Conservation (phyloP, 2,113 vertebrate genomes). For the Protomyctophum bolini region DNA sequence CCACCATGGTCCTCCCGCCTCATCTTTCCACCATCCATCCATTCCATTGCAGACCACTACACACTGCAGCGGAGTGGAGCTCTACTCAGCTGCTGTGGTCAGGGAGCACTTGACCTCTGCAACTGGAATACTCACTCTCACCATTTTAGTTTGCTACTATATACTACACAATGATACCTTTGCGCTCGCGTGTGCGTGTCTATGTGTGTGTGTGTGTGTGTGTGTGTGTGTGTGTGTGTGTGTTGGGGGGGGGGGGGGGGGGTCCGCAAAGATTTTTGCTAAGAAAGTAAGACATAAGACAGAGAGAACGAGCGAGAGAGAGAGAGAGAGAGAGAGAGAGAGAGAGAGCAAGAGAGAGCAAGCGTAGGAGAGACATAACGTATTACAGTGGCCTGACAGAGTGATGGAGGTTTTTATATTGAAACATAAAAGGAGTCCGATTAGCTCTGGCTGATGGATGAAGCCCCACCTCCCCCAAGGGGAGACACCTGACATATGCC, state of each 20-base stretch:
- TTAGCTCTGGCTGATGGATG: conserved; percentile 21
- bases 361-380: neutral
- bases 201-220: neutral
- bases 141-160: too few species aligned
- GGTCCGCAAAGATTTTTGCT: too few species aligned
- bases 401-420: conserved; percentile 1
- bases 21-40: too few species aligned
- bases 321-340: neutral
- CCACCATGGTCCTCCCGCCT: too few species aligned
- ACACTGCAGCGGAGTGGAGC: too few species aligned
- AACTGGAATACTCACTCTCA: conserved; percentile 1
- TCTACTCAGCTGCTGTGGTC: too few species aligned
- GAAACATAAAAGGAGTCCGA: conserved; percentile 26
- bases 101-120: conserved; percentile 1
- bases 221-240: neutral
- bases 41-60: too few species aligned
- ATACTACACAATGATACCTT: neutral
- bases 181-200: neutral
- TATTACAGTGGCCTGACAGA: neutral
- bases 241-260: too few species aligned
- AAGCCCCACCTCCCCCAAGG: conserved; percentile 21
- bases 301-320: conserved; percentile 5
- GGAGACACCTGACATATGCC: conserved; percentile 20
- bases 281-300: too few species aligned
- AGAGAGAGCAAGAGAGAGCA: neutral